These are phyloP conservation scores for Cosmia pyralina DNA, from an alignment of 2,888 invertebrate genomes.

Conservation along the genomic window DNA sequence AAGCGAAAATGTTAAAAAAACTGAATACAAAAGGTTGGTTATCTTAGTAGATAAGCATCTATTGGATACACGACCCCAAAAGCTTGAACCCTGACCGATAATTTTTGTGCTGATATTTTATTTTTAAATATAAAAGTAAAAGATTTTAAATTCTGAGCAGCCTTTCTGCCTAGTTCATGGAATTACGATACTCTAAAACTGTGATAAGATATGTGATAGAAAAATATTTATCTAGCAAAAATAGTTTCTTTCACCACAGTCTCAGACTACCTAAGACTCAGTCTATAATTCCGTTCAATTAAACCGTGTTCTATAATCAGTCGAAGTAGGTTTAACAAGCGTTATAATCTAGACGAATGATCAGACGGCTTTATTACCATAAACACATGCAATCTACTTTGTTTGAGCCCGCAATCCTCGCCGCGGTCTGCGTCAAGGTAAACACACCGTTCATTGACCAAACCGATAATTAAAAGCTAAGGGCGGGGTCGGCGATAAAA, in stretches of 20 bases:
- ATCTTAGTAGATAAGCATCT: conserved; percentile 12
- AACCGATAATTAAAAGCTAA: conserved; percentile 69
- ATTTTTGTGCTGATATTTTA: background rate
- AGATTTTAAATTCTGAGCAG: background rate
- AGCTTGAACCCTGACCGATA: background rate
- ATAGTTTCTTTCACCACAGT: background rate
- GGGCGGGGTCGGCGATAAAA: conserved; percentile 65
- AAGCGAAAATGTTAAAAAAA: background rate
- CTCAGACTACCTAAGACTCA: background rate
- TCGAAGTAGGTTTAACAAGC: conserved; percentile 19
- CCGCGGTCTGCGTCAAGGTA: conserved; percentile 35
- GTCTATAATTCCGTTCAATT: background rate
- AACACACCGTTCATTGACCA: conserved; percentile 63
- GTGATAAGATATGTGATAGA: background rate
- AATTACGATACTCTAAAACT: background rate
- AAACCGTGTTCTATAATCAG: conserved; percentile 9
- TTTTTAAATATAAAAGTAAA: background rate
- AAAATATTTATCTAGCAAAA: background rate
- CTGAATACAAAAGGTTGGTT: background rate
- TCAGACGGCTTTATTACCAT: conserved; percentile 39
- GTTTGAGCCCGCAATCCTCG: conserved; percentile 49
- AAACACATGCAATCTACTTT: conserved; percentile 49
- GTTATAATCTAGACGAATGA: conserved; percentile 25
- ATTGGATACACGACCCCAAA: background rate
- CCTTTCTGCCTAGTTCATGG: background rate